A percentile compares a stretch with the other conserved stretches of the same genome.
Evolutionary conservation across 2,113 vertebrate species (phyloP).

Genomic region (Acinonyx jubatus): DNA sequence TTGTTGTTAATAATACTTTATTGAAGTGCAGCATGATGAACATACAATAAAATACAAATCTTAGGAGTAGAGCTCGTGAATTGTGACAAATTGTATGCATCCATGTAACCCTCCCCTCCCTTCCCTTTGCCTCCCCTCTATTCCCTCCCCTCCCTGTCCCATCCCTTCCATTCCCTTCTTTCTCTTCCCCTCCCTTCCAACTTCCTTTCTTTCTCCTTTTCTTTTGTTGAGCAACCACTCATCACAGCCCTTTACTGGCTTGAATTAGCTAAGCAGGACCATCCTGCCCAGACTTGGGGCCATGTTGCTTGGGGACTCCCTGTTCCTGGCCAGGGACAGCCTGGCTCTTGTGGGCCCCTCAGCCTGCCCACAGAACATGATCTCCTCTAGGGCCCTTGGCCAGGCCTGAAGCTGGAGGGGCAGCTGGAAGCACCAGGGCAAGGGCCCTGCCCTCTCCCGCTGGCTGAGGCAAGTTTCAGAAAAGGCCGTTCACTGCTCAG

Average conservation of each 20-base stretch:
- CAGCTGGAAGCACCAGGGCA: neutral
- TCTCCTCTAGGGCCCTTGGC: neutral
- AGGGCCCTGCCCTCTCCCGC: too few species aligned
- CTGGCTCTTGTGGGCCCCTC: neutral
- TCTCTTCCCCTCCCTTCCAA: neutral
- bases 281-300: neutral
- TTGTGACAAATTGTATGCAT: neutral
- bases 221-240: neutral
- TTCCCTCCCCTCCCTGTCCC: too few species aligned
- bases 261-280: neutral
- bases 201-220: neutral
- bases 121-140: neutral
- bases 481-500: neutral
- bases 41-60: neutral
- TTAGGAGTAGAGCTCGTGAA: neutral
- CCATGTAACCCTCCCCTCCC: neutral
- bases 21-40: neutral
- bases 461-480: neutral
- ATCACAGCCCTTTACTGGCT: conserved; percentile 65
- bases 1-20: neutral
- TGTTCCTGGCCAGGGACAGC: neutral
- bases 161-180: too few species aligned
- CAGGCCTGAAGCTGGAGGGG: neutral
- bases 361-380: neutral
- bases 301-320: neutral